Evolutionary conservation across 2,113 vertebrate genomes (phyloP).

Genomic region (Nibea albiflora): DNA sequence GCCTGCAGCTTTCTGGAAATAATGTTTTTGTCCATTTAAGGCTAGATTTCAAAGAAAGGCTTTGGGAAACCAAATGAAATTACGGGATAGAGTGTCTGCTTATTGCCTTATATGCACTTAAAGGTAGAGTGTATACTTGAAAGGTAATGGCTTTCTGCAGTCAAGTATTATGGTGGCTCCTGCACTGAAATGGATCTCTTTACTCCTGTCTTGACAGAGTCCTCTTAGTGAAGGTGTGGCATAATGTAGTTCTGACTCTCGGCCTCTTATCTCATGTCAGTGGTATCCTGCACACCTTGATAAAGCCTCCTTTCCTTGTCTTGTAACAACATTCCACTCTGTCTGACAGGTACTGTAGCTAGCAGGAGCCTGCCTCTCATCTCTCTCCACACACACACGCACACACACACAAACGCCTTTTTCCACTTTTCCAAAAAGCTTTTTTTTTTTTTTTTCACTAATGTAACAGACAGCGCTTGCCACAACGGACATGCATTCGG

Average conservation of each 20-base stretch:
- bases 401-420: constrained; percentile 1
- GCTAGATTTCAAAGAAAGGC: constrained; percentile 65
- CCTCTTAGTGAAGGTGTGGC: constrained; percentile 78
- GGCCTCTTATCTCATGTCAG: constrained; percentile 76
- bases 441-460: constrained; percentile 29
- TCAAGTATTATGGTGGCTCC: constrained; percentile 65
- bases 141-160: constrained; percentile 76
- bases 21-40: constrained; percentile 67
- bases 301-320: constrained; percentile 66
- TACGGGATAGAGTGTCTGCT: constrained; percentile 70
- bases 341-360: constrained; percentile 72
- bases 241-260: constrained; percentile 73
- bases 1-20: constrained; percentile 56
- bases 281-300: constrained; percentile 76
- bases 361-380: constrained; percentile 62
- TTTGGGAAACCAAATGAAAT: constrained; percentile 72
- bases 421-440: constrained; percentile 21
- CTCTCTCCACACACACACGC: constrained; percentile 26
- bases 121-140: constrained; percentile 72
- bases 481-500: constrained; percentile 33
- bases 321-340: constrained; percentile 71
- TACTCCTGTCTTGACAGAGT: constrained; percentile 70
- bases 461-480: constrained; percentile 33
- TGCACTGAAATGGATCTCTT: constrained; percentile 76
- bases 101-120: constrained; percentile 79